Evolutionary conservation across 2,797 vertebrate genomes (phyloP).

Genomic region (Notoglanidium macrostoma): DNA sequence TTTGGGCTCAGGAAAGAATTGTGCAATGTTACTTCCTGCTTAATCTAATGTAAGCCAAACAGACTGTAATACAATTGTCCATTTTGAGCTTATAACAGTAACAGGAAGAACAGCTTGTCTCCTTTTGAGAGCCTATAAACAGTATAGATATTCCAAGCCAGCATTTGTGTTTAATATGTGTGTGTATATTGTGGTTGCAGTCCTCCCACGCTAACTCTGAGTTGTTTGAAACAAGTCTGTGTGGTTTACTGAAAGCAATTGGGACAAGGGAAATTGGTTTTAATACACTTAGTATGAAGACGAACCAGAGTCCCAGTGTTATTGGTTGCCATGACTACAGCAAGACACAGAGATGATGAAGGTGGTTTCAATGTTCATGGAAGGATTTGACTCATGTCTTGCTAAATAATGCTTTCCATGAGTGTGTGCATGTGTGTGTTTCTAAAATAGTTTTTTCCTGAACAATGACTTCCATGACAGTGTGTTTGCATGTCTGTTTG

Average conservation of each 20-base stretch:
- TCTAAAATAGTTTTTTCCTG: conserved; percentile 13
- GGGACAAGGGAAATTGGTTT: conserved; percentile 26
- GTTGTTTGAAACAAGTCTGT: conserved; percentile 27
- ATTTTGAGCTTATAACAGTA: conserved; percentile 25
- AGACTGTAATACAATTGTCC: conserved; percentile 5
- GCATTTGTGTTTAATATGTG: conserved; percentile 7
- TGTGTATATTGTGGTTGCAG: not conserved
- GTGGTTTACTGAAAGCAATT: conserved; percentile 29
- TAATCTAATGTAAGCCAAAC: not conserved
- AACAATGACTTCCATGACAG: conserved; percentile 16
- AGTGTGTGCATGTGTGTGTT: conserved; percentile 50
- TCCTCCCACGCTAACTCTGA: conserved; percentile 20
- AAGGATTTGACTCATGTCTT: conserved; percentile 62
- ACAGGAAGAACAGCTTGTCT: conserved; percentile 30
- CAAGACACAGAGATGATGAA: conserved; percentile 54
- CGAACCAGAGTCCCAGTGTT: conserved; percentile 51
- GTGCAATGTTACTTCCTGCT: conserved; percentile 3
- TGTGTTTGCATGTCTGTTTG: conserved; percentile 25
- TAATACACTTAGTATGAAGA: conserved; percentile 35
- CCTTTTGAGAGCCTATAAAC: conserved; percentile 8
- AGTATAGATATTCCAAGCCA: conserved; percentile 5
- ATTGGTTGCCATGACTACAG: conserved; percentile 67
- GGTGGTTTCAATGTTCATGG: conserved; percentile 52
- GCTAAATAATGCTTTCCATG: conserved; percentile 75
- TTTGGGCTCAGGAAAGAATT: not conserved